These are phyloP conservation scores for Hyperoplus lanceolatus DNA, from an alignment of 2,797 vertebrate species.

Conservation along the genomic window DNA sequence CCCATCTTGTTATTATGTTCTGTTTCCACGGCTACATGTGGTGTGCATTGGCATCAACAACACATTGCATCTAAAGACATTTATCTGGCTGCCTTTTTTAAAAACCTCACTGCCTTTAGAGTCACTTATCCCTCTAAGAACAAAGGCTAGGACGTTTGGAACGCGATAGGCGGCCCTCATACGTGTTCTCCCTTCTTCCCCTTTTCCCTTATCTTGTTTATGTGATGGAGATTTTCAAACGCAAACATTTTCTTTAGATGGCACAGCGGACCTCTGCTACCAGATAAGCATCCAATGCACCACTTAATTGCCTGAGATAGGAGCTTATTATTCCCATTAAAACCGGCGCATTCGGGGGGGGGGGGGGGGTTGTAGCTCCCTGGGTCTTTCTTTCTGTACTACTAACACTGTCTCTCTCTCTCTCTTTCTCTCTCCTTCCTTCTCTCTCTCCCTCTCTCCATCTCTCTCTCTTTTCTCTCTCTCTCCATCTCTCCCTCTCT, in stretches of 20 bases:
- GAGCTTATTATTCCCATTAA: slow-evolving; percentile 86
- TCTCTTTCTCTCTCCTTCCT: slow-evolving; percentile 49
- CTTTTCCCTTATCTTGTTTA: slow-evolving; percentile 86
- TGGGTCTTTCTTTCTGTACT: slow-evolving; percentile 47
- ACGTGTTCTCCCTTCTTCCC: slow-evolving; percentile 48
- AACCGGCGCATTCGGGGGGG: slow-evolving; percentile 68
- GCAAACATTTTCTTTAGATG: slow-evolving; percentile 90
- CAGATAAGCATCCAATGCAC: slow-evolving; percentile 83
- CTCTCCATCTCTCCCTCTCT: not conserved
- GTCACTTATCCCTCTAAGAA: slow-evolving; percentile 78
- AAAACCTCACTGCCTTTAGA: slow-evolving; percentile 57
- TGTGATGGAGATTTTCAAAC: slow-evolving; percentile 86
- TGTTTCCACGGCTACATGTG: slow-evolving; percentile 29
- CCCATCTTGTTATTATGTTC: slow-evolving; percentile 18
- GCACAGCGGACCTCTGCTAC: slow-evolving; percentile 80
- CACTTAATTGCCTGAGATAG: slow-evolving; percentile 88
- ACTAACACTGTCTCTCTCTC: slow-evolving; percentile 36
- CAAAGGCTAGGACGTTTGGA: slow-evolving; percentile 73
- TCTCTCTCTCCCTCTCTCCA: not conserved
- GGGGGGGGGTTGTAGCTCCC: slow-evolving; percentile 61
- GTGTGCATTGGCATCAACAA: slow-evolving; percentile 42
- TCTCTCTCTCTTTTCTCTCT: no score
- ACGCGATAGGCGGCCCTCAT: slow-evolving; percentile 66
- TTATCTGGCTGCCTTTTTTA: not conserved
- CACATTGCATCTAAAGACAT: no score